These are phyloP conservation scores for Diogma glabrata DNA, from an alignment of 2,888 invertebrate genomes.

Conservation along the genomic window DNA sequence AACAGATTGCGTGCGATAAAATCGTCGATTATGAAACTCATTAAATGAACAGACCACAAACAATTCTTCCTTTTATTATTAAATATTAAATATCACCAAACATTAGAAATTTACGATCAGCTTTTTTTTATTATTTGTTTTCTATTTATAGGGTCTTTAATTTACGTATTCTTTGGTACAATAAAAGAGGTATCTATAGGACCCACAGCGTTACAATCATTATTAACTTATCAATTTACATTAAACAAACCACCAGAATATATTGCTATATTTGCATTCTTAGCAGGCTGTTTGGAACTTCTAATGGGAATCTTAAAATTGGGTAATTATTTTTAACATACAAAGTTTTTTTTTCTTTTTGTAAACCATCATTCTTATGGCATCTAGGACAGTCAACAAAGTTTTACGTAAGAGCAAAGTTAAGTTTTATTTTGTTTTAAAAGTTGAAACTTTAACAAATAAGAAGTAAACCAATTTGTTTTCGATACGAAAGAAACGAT, in stretches of 20 bases:
- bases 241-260: slow-evolving; percentile 56
- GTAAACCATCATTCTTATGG: too few relatives aligned
- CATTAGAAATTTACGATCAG: background rate
- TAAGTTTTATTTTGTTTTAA: too few relatives aligned
- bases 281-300: slow-evolving; percentile 66
- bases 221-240: slow-evolving; percentile 66
- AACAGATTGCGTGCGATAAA: too few relatives aligned
- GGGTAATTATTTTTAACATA: slow-evolving; percentile 45
- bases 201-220: slow-evolving; percentile 88
- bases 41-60: too few relatives aligned
- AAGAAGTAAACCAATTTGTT: too few relatives aligned
- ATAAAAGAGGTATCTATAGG: slow-evolving; percentile 79
- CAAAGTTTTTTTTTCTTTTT: too few relatives aligned
- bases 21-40: too few relatives aligned
- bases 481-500: too few relatives aligned
- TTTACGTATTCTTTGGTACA: slow-evolving; percentile 81
- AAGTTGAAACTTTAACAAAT: too few relatives aligned
- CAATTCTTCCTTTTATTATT: too few relatives aligned
- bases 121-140: background rate
- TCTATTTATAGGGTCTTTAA: slow-evolving; percentile 54
- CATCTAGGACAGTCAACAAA: too few relatives aligned
- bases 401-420: too few relatives aligned
- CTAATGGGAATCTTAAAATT: slow-evolving; percentile 71
- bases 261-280: slow-evolving; percentile 62
- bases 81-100: background rate